Percentiles rank a stretch among this genome's conserved stretches.
phyloP scores from a whole-genome alignment of 2,888 invertebrate genomes.

The Busseola fusca region DNA sequence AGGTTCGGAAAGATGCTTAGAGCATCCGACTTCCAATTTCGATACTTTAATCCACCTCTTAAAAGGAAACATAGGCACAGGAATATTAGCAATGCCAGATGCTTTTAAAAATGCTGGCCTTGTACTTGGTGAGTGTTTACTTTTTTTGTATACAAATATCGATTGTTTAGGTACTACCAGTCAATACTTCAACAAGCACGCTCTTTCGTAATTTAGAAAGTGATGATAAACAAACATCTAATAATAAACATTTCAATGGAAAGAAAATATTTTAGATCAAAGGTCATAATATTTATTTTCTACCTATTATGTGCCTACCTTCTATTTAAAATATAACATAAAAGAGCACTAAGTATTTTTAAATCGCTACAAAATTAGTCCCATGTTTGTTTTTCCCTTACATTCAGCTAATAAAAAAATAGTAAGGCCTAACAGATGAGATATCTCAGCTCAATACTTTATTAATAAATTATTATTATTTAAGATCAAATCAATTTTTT shows the following conservation, averaged over 20 bases:
- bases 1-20: conserved; percentile 91
- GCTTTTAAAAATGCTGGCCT: conserved; percentile 97
- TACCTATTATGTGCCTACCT: rapidly evolving
- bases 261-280: not conserved
- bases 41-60: conserved; percentile 93
- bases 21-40: conserved; percentile 94
- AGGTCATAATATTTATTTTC: not conserved
- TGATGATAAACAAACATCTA: not conserved
- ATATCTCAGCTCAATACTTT: no score
- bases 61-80: conserved; percentile 95
- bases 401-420: not conserved
- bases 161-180: conserved; percentile 11
- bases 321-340: not conserved
- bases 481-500: not conserved
- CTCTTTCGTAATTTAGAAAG: not conserved
- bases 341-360: not conserved
- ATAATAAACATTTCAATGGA: not conserved
- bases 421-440: not conserved
- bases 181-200: conserved; percentile 3
- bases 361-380: not conserved
- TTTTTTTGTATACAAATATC: conserved; percentile 32
- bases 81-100: conserved; percentile 98
- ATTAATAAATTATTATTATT: not conserved
- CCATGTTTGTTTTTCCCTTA: no score
- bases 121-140: conserved; percentile 90